A percentile compares a stretch with the other conserved stretches of the same genome.
Evolutionary conservation across 2,113 vertebrate species (phyloP).

Genomic region (Calypte anna): DNA sequence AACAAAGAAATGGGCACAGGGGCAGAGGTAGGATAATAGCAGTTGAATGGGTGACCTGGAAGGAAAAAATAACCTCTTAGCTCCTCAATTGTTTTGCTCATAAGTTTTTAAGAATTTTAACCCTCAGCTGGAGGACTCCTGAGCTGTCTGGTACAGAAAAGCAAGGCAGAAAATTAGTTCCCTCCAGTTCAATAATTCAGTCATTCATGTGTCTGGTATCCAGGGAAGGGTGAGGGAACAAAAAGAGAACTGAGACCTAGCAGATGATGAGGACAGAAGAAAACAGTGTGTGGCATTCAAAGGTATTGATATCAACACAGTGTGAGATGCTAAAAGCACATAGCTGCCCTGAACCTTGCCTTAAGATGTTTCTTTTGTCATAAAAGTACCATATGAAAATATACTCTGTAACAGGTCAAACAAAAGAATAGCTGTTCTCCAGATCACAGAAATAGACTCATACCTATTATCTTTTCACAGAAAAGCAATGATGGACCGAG

Average conservation of each 20-base stretch:
- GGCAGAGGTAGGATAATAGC: not conserved
- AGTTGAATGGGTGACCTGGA: not conserved
- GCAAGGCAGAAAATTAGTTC: not conserved
- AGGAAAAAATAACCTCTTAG: not conserved
- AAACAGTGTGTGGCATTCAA: not conserved
- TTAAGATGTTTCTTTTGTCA: not conserved
- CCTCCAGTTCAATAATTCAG: not conserved
- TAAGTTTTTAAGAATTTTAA: not conserved
- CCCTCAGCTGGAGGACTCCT: not conserved
- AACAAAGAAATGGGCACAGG: not conserved
- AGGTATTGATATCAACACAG: not conserved
- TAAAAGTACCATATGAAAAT: not conserved
- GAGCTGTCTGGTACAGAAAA: not conserved
- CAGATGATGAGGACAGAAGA: not conserved
- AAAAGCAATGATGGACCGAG: not conserved
- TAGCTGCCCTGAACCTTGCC: not conserved
- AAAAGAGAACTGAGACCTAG: not conserved
- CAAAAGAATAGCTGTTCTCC: not conserved
- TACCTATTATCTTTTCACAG: not conserved
- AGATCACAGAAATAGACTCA: not conserved
- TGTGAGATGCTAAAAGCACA: not conserved
- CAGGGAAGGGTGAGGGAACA: not conserved
- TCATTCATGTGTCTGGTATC: not conserved
- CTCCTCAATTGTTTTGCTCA: not conserved
- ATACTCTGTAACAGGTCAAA: not conserved